Percentiles rank a stretch among this genome's conserved stretches.
Conservation (phyloP, 2,797 vertebrate species). For the Rhabdophis nuchalis region DNA sequence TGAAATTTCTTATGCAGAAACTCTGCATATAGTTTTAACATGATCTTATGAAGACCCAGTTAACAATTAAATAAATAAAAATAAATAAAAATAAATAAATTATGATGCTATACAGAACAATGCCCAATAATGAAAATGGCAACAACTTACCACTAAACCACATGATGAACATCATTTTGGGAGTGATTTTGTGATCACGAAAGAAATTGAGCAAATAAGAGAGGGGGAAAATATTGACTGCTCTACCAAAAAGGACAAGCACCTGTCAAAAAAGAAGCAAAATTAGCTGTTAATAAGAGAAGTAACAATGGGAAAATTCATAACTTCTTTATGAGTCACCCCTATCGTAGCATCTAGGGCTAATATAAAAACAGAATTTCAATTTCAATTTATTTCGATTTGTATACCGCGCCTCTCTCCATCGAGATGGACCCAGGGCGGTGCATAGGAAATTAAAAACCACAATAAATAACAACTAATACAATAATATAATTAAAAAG, state of each 20-base stretch:
- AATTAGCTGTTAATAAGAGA: not conserved
- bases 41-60: not conserved
- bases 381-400: too few species aligned
- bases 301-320: not conserved
- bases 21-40: not conserved
- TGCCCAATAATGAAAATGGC: too few species aligned
- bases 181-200: slow-evolving; percentile 97
- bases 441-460: too few species aligned
- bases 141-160: slow-evolving; percentile 94
- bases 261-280: slow-evolving; percentile 73
- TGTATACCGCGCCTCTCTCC: too few species aligned
- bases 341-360: not conserved
- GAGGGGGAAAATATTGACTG: slow-evolving; percentile 95
- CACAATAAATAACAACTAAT: too few species aligned
- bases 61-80: too few species aligned
- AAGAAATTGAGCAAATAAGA: slow-evolving; percentile 96
- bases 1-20: not conserved
- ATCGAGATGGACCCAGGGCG: too few species aligned
- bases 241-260: slow-evolving; percentile 90
- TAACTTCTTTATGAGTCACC: not conserved
- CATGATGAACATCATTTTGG: slow-evolving; percentile 99
- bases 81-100: too few species aligned
- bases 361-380: too few species aligned
- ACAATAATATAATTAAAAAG: too few species aligned
- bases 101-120: not conserved